Conservation (phyloP, 2,113 vertebrate species). For the Gymnocephalus cernua region DNA sequence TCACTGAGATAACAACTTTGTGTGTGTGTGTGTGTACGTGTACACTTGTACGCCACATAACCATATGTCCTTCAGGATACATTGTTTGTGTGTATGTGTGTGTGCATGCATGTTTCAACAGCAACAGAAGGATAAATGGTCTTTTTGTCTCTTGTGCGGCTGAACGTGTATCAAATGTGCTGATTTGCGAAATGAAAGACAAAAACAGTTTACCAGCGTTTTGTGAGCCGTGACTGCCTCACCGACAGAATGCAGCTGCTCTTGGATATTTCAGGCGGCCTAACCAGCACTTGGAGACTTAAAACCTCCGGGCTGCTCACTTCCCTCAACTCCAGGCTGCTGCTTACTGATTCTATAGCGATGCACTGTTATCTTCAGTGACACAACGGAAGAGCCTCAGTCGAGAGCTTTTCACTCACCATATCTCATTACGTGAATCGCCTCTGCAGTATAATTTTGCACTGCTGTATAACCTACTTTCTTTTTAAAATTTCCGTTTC, state of each 20-base stretch:
- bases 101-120: constrained; percentile 13
- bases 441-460: constrained; percentile 18
- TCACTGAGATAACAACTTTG: constrained; percentile 72
- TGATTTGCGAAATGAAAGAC: constrained; percentile 76
- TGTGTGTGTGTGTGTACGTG: not conserved
- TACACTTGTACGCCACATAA: constrained; percentile 8
- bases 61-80: constrained; percentile 31
- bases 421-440: constrained; percentile 43
- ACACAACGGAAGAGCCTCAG: constrained; percentile 26
- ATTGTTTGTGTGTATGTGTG: constrained; percentile 6
- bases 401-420: constrained; percentile 36
- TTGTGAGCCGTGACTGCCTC: constrained; percentile 48
- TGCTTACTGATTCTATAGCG: constrained; percentile 37
- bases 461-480: constrained; percentile 34
- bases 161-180: constrained; percentile 69
- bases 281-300: constrained; percentile 61
- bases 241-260: constrained; percentile 69
- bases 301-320: constrained; percentile 48
- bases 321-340: constrained; percentile 48
- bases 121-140: constrained; percentile 66
- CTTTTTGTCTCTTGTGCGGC: constrained; percentile 46
- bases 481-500: constrained; percentile 4
- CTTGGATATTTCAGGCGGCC: constrained; percentile 63
- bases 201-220: constrained; percentile 73
- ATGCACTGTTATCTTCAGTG: constrained; percentile 40